Conservation (phyloP, 2,797 vertebrate genomes). For the Spheniscus humboldti region DNA sequence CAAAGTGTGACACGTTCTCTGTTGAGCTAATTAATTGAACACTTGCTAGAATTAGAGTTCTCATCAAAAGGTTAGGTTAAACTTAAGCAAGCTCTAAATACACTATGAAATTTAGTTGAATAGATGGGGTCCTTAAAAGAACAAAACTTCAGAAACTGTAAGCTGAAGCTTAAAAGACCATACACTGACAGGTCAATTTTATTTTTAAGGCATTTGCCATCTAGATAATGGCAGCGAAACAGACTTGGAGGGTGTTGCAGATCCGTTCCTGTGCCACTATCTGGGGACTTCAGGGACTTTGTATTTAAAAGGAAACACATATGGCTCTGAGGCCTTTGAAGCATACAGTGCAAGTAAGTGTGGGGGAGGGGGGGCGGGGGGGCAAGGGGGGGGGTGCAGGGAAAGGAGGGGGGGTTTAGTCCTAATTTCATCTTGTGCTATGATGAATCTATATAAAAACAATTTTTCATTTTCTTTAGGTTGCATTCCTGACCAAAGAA, state of each 20-base stretch:
- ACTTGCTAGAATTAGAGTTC: neutral
- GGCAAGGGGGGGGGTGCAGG: too few species aligned
- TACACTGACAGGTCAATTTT: neutral
- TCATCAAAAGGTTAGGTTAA: neutral
- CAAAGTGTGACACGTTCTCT: neutral
- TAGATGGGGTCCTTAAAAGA: neutral
- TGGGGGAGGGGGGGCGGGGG: neutral
- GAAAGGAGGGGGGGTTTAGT: neutral
- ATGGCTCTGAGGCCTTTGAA: conserved; percentile 79
- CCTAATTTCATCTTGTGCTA: neutral
- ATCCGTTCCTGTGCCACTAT: conserved; percentile 88
- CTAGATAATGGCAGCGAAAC: conserved; percentile 88
- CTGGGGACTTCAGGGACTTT: conserved; percentile 79
- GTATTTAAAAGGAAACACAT: conserved; percentile 78
- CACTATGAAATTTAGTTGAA: neutral
- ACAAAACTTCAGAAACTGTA: neutral
- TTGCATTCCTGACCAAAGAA: conserved; percentile 76
- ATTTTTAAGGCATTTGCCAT: conserved; percentile 83
- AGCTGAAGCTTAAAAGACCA: neutral
- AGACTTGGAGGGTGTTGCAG: conserved; percentile 84
- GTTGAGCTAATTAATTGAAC: neutral
- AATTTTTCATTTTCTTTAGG: conserved; percentile 63
- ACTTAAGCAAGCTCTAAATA: neutral
- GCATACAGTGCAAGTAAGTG: conserved; percentile 77
- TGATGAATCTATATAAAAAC: neutral